Evolutionary conservation across 2,888 invertebrate genomes (phyloP), one percentile per base, ranked within the genome.

Genomic region (Uropetala carovei): DNA sequence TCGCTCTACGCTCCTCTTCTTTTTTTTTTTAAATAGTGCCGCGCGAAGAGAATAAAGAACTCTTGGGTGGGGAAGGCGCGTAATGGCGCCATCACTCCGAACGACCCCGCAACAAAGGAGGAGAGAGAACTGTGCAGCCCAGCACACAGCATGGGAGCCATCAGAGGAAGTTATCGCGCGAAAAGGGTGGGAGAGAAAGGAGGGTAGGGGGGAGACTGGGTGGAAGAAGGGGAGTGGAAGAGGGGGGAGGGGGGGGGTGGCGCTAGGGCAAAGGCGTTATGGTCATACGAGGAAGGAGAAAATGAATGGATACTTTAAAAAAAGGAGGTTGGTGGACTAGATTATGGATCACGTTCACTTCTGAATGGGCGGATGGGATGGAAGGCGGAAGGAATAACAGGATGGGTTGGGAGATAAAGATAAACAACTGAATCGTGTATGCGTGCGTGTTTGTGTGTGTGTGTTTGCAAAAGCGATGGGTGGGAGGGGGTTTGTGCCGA

Each of bases 381-480:
- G 56, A n/a, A 68, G 18, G 18, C 89, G 89, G 89, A 89, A 89
- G 89, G n/a, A 89, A 89, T 89, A 89, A 89, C 89, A 83, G 57
- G 43, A 57, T 83, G 57, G 57, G 83, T n/a, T 43, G 86, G 14
- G 18, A 68, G 89, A 89, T 89, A 89, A 89, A 89, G 89, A 89
- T 64, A 64, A 89, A 64, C 89, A 57, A 86, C 85, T 10, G 59
- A 64, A 30, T 89, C 89, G 89, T 56, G 89, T 56, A n/a, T 43
- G 22, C 18, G 27, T 22, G 27, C 4, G 75, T 13, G 16, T 64
- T 16, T 64, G 7, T 64, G 64, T 16, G 64, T 4, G 16, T 8
- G 43, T 43, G 43, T 43, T 43, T 1, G 43, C 43, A 43, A 43
- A 43, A 43, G 43, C 43, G 43, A 64, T 18, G 9, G 13, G 30